Base-by-base conservation (phyloP, 2,888 invertebrate genomes). In the Strigamia transsilvanica region DNA sequence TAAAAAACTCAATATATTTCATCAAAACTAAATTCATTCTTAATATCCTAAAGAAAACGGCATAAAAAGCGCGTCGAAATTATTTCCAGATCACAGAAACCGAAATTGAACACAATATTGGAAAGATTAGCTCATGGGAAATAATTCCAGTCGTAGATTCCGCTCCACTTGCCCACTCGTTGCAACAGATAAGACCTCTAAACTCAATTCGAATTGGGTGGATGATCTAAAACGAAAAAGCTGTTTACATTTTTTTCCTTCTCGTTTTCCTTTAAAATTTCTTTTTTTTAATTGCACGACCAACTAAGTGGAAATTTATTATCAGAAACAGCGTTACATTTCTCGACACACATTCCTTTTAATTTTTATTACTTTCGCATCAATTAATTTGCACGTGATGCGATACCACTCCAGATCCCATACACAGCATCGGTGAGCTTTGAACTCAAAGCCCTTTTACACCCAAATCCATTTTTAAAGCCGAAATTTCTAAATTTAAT, bases 181-280 rank as follows among this genome's bases (percentile, higher is more conserved):
- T 46, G 46, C 46, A 46, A 46, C 46, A 46, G 46, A 46, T 46
- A 46, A 46, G 46, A 46, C 46, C 46, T 46, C 46, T 38, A 38
- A 9, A 13, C n/a, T 46, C n/a, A n/a, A 46, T 46, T 46, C 46
- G 46, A 46, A 46, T n/a, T 46, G 13, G 15, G 15, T n/a, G n/a
- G 46, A 46, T 46, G 12, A 13, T 46, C 46, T n/a, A 46, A 5
- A 13, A n/a, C 46, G 5, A 46, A 15, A 46, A 42, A n/a, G n/a
- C 46, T 46, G 13, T 46, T 46, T 46, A 46, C 5, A n/a, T n/a
- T 13, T n/a, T 46, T 46, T 46, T 13, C 3, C 12, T 15, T 4
- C n/a, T 27, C 46, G 15, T 46, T n/a, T 46, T n/a, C 13, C 46
- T 46, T 46, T 46, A 13, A n/a, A 2, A 46, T n/a, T 46, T 46